Percentiles rank a stretch among this genome's conserved stretches.
These are phyloP conservation scores for Coelopa frigida DNA, from an alignment of 1,140 invertebrate genomes.

Conservation along the genomic window DNA sequence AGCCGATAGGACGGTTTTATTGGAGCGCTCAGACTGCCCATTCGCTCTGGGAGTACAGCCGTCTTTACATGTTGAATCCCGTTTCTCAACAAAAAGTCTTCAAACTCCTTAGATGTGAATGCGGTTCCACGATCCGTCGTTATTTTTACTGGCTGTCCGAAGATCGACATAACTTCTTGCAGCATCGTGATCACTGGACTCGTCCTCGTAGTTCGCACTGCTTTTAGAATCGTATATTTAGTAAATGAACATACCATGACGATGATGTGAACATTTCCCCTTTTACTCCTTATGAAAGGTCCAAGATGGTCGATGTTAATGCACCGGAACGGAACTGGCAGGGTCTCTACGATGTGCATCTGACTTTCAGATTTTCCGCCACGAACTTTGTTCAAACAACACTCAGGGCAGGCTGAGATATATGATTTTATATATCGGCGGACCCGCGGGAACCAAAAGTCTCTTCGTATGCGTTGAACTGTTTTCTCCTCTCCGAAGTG, in stretches of 20 bases:
- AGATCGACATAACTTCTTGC: neutral
- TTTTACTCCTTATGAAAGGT: slow-evolving; percentile 18
- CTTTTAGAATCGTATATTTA: slow-evolving; percentile 18
- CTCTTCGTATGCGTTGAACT: slow-evolving; percentile 13
- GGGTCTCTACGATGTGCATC: neutral
- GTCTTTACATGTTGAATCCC: slow-evolving; percentile 29
- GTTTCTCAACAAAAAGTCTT: slow-evolving; percentile 15
- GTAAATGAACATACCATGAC: slow-evolving; percentile 22
- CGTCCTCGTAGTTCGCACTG: slow-evolving; percentile 19
- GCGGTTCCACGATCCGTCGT: slow-evolving; percentile 32
- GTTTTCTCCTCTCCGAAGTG: slow-evolving; percentile 9
- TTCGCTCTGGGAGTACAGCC: slow-evolving; percentile 31
- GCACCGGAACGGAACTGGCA: slow-evolving; percentile 12
- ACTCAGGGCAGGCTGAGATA: slow-evolving; percentile 27
- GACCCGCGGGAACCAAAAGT: slow-evolving; percentile 25
- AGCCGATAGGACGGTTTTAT: slow-evolving; percentile 14
- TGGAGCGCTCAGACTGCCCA: slow-evolving; percentile 18
- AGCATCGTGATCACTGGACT: slow-evolving; percentile 6
- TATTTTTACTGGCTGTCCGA: slow-evolving; percentile 7
- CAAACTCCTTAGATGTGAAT: slow-evolving; percentile 27
- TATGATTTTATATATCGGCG: slow-evolving; percentile 14
- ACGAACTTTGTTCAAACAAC: slow-evolving; percentile 4
- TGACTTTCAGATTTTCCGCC: slow-evolving; percentile 2
- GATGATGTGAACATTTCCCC: slow-evolving; percentile 20
- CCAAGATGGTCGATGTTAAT: slow-evolving; percentile 22